Conservation (phyloP, 2,888 invertebrate genomes). For the Heliconius erato region DNA sequence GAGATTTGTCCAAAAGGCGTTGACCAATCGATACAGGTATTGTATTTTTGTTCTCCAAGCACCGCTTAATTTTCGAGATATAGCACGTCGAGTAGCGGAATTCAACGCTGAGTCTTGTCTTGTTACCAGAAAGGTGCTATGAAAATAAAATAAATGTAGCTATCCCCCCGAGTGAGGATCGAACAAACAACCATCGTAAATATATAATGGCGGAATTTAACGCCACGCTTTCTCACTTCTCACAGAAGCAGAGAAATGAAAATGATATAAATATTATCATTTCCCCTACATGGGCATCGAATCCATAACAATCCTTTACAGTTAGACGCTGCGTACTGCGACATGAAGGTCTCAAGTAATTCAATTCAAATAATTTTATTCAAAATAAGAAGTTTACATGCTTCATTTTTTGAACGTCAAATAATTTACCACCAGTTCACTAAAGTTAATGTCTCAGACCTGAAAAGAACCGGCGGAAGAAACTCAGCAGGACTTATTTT, state of each 20-base stretch:
- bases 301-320: no score
- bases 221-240: neutral
- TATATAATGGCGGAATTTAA: neutral
- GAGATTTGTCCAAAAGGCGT: conserved; percentile 67
- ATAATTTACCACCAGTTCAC: no score
- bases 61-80: neutral
- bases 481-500: no score
- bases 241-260: neutral
- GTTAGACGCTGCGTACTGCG: no score
- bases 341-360: no score
- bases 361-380: no score
- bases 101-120: neutral
- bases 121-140: neutral
- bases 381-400: no score
- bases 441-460: no score
- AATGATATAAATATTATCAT: no score
- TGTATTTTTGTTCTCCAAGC: neutral
- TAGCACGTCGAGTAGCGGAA: neutral
- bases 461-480: no score
- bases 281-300: no score
- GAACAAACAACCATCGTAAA: neutral
- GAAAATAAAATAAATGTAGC: neutral
- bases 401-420: no score
- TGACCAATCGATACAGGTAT: conserved; percentile 75
- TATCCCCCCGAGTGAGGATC: neutral